Conservation (phyloP, 2,113 vertebrate genomes). For the Stigmatopora nigra region DNA sequence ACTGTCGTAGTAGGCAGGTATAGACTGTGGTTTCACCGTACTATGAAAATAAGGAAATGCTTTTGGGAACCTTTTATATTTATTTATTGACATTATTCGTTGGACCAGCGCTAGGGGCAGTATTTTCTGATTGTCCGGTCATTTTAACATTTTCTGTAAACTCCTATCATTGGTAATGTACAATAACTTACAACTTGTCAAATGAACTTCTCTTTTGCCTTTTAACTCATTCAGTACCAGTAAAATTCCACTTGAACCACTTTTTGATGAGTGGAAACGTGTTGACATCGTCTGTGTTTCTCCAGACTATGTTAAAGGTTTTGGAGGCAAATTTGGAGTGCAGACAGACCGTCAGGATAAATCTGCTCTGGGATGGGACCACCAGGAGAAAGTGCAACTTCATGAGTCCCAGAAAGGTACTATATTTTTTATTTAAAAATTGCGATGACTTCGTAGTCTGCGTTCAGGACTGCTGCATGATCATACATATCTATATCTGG, state of each 20-base stretch:
- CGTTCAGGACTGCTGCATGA: neutral
- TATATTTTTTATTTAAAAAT: too few relatives aligned
- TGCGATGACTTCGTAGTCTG: neutral
- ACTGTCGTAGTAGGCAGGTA: neutral
- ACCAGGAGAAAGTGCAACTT: constrained; percentile 92
- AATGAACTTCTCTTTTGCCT: neutral
- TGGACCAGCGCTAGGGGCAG: neutral
- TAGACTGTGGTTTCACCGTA: too few relatives aligned
- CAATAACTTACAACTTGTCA: neutral
- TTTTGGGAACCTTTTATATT: too few relatives aligned
- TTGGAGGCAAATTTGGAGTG: constrained; percentile 96
- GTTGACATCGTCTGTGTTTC: constrained; percentile 11
- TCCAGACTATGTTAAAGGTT: constrained; percentile 90
- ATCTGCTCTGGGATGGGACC: constrained; percentile 94
- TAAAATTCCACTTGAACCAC: neutral
- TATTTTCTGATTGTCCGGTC: neutral
- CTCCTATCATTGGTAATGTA: neutral
- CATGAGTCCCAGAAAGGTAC: constrained; percentile 97
- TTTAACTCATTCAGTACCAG: neutral
- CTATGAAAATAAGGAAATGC: neutral
- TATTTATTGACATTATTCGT: too few relatives aligned
- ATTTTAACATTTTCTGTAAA: neutral
- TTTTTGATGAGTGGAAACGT: neutral
- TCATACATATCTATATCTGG: neutral
- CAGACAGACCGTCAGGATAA: constrained; percentile 96